These are phyloP conservation scores for Python bivittatus DNA, from an alignment of 2,113 vertebrate species.

Conservation along the genomic window DNA sequence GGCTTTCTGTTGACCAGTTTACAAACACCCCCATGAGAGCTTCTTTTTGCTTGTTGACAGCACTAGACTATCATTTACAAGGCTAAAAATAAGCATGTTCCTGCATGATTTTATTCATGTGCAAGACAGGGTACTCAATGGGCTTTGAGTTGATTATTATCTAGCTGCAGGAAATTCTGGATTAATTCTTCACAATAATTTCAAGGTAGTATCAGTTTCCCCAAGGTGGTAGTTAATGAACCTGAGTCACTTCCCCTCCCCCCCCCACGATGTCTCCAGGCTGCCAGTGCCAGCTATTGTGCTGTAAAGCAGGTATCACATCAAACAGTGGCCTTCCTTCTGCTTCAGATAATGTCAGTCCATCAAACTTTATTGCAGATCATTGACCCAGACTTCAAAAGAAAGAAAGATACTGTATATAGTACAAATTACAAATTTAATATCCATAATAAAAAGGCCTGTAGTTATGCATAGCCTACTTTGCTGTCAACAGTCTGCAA, in stretches of 20 bases:
- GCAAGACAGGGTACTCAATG: conserved; percentile 6
- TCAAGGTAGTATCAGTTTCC: conserved; percentile 34
- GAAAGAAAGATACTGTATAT: neutral
- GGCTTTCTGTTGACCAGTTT: neutral
- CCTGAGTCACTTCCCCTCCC: neutral
- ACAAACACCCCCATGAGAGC: neutral
- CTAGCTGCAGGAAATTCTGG: conserved; percentile 42
- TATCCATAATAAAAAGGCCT: neutral
- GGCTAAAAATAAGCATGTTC: conserved; percentile 36
- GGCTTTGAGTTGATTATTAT: conserved; percentile 45
- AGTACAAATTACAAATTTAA: neutral
- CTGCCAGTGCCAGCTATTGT: neutral
- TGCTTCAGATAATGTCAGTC: neutral
- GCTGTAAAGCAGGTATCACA: neutral
- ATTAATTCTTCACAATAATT: conserved; percentile 26
- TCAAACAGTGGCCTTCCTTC: conserved; percentile 4
- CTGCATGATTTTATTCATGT: conserved; percentile 32
- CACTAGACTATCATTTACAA: conserved; percentile 14
- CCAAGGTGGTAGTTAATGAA: conserved; percentile 34
- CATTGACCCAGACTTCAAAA: neutral
- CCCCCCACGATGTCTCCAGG: conserved; percentile 29
- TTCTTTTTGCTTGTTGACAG: neutral
- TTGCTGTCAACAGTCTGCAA: neutral
- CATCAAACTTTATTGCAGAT: neutral
- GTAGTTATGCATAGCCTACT: neutral